A percentile compares a stretch with the other conserved stretches of the same genome.
These are phyloP conservation scores for Ariopsis seemanni DNA, from an alignment of 2,113 vertebrate genomes.

Conservation along the genomic window DNA sequence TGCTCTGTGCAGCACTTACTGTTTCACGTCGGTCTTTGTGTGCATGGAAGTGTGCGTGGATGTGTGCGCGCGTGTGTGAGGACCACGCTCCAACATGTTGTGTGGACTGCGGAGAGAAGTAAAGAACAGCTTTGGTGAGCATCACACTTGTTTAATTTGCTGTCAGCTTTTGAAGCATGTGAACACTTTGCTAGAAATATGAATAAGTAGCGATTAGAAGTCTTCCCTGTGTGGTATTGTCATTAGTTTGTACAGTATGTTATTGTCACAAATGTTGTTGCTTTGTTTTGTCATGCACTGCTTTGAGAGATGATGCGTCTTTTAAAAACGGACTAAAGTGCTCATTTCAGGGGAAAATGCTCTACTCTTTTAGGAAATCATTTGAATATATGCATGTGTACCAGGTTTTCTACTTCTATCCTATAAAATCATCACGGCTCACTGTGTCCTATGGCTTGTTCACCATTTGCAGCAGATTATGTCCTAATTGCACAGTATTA, in stretches of 20 bases:
- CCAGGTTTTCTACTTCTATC: not conserved
- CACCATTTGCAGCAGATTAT: not conserved
- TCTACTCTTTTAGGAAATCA: not conserved
- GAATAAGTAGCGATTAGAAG: not conserved
- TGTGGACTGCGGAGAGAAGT: slow-evolving; percentile 80
- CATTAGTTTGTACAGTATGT: not conserved
- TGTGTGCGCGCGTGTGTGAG: slow-evolving; percentile 11
- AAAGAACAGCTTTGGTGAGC: slow-evolving; percentile 78
- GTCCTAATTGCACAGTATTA: not conserved
- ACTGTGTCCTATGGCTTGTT: not conserved
- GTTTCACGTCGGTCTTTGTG: slow-evolving; percentile 12
- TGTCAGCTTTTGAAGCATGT: not conserved
- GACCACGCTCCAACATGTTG: slow-evolving; percentile 71
- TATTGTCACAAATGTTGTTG: slow-evolving; percentile 2
- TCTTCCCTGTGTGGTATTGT: not conserved
- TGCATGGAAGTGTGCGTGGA: slow-evolving; percentile 9
- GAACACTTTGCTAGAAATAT: not conserved
- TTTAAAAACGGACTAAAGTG: not conserved
- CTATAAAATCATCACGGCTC: not conserved
- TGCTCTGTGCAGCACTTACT: slow-evolving; percentile 4
- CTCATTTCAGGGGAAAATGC: not conserved
- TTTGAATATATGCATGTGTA: not conserved
- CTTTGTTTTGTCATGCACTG: slow-evolving; percentile 3
- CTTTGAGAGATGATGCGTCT: not conserved
- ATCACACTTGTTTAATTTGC: slow-evolving; percentile 21